Evolutionary conservation across 2,797 vertebrate species (phyloP).

Genomic region (Cryptoprocta ferox): DNA sequence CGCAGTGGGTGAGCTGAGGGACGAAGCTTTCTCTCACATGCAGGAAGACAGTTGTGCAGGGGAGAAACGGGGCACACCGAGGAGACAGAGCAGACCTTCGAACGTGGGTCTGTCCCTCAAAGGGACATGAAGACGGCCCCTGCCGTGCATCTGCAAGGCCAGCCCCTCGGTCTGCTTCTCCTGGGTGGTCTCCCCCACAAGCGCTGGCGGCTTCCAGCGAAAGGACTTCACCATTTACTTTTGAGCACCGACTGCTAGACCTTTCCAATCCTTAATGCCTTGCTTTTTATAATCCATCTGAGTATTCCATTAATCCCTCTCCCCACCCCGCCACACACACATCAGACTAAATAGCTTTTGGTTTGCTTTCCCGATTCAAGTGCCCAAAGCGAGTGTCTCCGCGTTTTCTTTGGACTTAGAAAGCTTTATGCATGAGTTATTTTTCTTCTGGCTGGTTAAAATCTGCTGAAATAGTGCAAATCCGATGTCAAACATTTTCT

Average conservation of each 20-base stretch:
- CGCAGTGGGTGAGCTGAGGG: not conserved
- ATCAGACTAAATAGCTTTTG: not conserved
- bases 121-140: not conserved
- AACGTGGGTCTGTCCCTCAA: too few species aligned
- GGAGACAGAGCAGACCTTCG: not conserved
- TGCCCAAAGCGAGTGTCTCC: not conserved
- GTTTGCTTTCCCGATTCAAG: not conserved
- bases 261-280: not conserved
- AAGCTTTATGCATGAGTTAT: not conserved
- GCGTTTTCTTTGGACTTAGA: not conserved
- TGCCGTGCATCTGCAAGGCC: not conserved
- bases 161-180: accelerated
- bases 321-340: not conserved
- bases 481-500: not conserved
- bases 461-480: slow-evolving; percentile 33
- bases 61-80: accelerated
- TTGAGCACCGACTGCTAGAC: not conserved
- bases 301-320: not conserved
- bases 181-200: slow-evolving; percentile 37
- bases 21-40: not conserved
- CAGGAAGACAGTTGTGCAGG: too few species aligned
- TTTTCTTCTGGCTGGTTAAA: slow-evolving; percentile 38
- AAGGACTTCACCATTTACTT: not conserved
- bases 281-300: not conserved
- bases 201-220: not conserved